A percentile compares a stretch with the other conserved stretches of the same genome.
phyloP scores from a whole-genome alignment of 2,797 vertebrate species.

The Thaleichthys pacificus region DNA sequence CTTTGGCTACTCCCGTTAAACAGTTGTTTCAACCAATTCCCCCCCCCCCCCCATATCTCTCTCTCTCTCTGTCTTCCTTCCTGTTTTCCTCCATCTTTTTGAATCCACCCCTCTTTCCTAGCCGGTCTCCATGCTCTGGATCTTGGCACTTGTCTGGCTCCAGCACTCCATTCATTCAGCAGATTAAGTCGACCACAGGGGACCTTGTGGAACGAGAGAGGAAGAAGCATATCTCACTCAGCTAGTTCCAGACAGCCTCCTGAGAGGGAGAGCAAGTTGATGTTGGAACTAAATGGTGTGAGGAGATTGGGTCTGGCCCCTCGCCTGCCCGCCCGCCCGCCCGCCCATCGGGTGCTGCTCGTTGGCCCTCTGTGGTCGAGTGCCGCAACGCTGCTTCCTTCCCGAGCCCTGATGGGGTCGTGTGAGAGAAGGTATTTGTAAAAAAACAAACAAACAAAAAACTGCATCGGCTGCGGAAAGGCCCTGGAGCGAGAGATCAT shows the following conservation, averaged over 20 bases:
- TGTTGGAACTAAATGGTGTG: slow-evolving; percentile 51
- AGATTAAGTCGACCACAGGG: slow-evolving; percentile 59
- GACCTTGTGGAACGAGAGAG: slow-evolving; percentile 26
- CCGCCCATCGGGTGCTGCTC: neutral
- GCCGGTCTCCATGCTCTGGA: slow-evolving; percentile 31
- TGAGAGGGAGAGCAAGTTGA: slow-evolving; percentile 33
- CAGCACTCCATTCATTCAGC: slow-evolving; percentile 34
- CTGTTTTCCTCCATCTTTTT: neutral
- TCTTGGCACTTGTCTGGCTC: slow-evolving; percentile 18
- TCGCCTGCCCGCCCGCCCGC: slow-evolving; percentile 19
- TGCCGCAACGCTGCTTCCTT: slow-evolving; percentile 41
- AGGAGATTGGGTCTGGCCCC: slow-evolving; percentile 56
- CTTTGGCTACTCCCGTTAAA: slow-evolving; percentile 41
- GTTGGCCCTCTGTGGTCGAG: slow-evolving; percentile 43
- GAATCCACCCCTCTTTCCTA: slow-evolving; percentile 34
- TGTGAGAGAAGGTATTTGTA: slow-evolving; percentile 46
- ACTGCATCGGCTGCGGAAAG: slow-evolving; percentile 4
- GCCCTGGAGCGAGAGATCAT: slow-evolving; percentile 47
- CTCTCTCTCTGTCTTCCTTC: neutral
- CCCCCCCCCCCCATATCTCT: neutral
- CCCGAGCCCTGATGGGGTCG: slow-evolving; percentile 35
- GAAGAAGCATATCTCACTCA: slow-evolving; percentile 46
- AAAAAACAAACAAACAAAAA: slow-evolving; percentile 15
- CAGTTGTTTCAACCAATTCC: slow-evolving; percentile 27
- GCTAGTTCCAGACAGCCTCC: slow-evolving; percentile 33